Evolutionary conservation across 2,113 vertebrate genomes (phyloP).

Genomic region (Brachyhypopomus occidentalis): DNA sequence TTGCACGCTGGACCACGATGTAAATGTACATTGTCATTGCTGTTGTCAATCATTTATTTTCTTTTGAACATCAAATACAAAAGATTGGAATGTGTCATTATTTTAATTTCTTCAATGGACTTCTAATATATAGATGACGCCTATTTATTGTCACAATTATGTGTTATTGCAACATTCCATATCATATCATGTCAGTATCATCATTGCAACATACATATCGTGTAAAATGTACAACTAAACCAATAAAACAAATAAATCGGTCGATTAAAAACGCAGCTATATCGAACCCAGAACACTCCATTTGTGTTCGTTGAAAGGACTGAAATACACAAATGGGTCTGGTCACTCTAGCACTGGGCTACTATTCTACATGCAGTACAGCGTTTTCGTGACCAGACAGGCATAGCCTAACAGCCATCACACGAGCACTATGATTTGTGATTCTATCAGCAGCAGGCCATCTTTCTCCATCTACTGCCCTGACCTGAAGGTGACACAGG

Average conservation of each 20-base stretch:
- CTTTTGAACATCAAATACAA: conserved; percentile 5
- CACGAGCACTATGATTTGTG: conserved; percentile 56
- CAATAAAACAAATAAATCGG: not conserved
- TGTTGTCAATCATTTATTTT: conserved; percentile 27
- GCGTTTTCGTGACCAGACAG: conserved; percentile 45
- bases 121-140: conserved; percentile 20
- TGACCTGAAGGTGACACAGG: conserved; percentile 60
- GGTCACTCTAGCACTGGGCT: conserved; percentile 3
- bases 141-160: not conserved
- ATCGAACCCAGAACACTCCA: not conserved
- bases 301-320: conserved; percentile 4
- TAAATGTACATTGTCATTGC: conserved; percentile 19
- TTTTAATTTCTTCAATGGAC: not conserved
- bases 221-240: not conserved
- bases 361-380: conserved; percentile 45
- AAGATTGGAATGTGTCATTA: conserved; percentile 17
- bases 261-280: not conserved
- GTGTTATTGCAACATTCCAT: not conserved
- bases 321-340: conserved; percentile 19
- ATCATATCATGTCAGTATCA: too few species aligned
- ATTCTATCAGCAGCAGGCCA: conserved; percentile 55
- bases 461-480: conserved; percentile 59
- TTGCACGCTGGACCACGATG: not conserved
- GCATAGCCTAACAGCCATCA: conserved; percentile 45
- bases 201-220: too few species aligned